Evolutionary conservation across 2,113 vertebrate species (phyloP).

Genomic region (Caloenas nicobarica): DNA sequence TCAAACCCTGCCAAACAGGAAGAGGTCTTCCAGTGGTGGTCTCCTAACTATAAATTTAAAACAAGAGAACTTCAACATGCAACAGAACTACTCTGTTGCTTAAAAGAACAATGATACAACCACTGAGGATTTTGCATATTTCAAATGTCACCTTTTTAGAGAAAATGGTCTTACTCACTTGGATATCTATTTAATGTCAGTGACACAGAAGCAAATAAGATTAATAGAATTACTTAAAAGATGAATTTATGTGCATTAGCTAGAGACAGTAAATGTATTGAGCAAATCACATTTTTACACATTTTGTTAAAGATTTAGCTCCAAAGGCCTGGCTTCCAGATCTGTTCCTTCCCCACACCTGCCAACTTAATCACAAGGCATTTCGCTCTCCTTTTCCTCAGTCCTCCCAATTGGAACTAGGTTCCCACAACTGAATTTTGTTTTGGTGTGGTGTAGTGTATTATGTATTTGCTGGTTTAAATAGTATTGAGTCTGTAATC

Average conservation of each 20-base stretch:
- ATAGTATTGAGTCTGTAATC: neutral
- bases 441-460: conserved; percentile 23
- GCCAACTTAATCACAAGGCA: neutral
- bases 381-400: neutral
- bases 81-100: neutral
- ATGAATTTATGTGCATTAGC: neutral
- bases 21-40: neutral
- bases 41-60: neutral
- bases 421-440: neutral
- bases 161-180: neutral
- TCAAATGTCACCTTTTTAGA: neutral
- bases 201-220: neutral
- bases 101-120: neutral
- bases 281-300: neutral
- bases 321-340: neutral
- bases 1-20: neutral
- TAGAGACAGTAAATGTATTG: neutral
- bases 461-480: neutral
- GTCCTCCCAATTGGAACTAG: conserved; percentile 17
- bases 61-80: neutral
- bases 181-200: neutral
- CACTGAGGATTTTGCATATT: neutral
- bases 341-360: neutral
- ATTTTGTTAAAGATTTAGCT: neutral
- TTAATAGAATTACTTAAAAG: neutral